Evolutionary conservation across 2,888 invertebrate genomes (phyloP), one percentile per base, ranked within the genome.

Genomic region (Lymantria dispar): DNA sequence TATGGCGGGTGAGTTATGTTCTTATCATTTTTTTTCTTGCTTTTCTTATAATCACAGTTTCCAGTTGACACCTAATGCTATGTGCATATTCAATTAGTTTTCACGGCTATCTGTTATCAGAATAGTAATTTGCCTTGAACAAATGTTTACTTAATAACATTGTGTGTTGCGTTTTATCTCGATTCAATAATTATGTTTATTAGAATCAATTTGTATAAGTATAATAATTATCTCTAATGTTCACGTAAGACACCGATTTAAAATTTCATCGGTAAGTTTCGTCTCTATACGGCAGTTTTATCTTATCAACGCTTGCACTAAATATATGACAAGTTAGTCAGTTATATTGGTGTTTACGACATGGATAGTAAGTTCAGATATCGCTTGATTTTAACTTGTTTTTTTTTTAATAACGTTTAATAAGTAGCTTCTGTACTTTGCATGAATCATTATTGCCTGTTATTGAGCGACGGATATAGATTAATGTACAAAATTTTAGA

Each of bases 1-100:
- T 76, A 89, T 89, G 89, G 83, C 89, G 73, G 89, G 89, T 90
- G 73, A 90, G 89, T 83, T 64, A 56, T 13, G 52, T 54, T 46
- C 13, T 30, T 45, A 52, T 54, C 33, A 3, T 38, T 12, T 33
- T 50, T 53, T 56, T 58, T 55, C 46, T 43, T 56, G 13, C 12
- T 50, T 60, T 50, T 68, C 59, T 64, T 49, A 15, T 47, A 62
- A 62, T 62, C 49, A 58, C 58, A 52, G 64, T 56, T 54, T 57
- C 14, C 22, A 22, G 8, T 38, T 12, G 43, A 33, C 43, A 43
- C 43, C 46, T 37, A 55, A 56, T 54, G 22, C 53, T 58, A 60
- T 55, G 55, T 60, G 62, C 60, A 65, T 65, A 60, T 33, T 51
- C 62, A 66, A 68, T 68, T 64, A 62, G 55, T 60, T 62, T 49